Conservation (phyloP, 2,113 vertebrate genomes). For the Ornithorhynchus anatinus region DNA sequence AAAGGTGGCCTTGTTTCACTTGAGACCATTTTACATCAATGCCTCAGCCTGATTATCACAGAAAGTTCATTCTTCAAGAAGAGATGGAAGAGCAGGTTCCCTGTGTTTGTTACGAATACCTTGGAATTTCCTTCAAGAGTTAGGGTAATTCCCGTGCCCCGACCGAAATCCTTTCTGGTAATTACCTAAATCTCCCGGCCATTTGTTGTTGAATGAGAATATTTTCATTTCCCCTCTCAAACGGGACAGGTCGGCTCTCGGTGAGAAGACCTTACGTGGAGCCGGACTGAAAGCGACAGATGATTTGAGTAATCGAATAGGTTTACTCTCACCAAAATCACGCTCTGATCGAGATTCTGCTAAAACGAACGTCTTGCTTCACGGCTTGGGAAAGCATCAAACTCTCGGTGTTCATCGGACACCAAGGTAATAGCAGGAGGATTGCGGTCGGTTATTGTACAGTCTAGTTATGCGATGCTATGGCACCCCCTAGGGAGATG, state of each 20-base stretch:
- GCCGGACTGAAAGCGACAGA: too few relatives aligned
- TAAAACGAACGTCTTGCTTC: too few relatives aligned
- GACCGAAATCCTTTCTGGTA: slow-evolving; percentile 1
- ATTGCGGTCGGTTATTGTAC: not conserved
- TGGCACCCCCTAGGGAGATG: slow-evolving; percentile 75
- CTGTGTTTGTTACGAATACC: not conserved
- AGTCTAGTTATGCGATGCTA: not conserved
- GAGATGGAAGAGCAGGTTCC: not conserved
- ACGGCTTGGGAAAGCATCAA: too few relatives aligned
- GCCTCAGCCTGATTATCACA: not conserved
- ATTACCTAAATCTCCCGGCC: slow-evolving; percentile 21
- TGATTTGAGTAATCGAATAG: too few relatives aligned
- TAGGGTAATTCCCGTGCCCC: not conserved
- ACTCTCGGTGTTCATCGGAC: too few relatives aligned
- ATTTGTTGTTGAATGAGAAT: not conserved
- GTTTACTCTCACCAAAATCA: too few relatives aligned
- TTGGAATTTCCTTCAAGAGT: not conserved
- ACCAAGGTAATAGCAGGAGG: not conserved
- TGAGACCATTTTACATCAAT: not conserved
- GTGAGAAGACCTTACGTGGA: too few relatives aligned
- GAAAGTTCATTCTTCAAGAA: not conserved
- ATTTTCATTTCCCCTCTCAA: not conserved
- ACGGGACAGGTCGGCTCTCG: not conserved
- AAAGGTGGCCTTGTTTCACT: not conserved
- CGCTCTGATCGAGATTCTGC: too few relatives aligned